Evolutionary conservation across 2,888 invertebrate species (phyloP).

Genomic region (Lasioglossum pauxillum): DNA sequence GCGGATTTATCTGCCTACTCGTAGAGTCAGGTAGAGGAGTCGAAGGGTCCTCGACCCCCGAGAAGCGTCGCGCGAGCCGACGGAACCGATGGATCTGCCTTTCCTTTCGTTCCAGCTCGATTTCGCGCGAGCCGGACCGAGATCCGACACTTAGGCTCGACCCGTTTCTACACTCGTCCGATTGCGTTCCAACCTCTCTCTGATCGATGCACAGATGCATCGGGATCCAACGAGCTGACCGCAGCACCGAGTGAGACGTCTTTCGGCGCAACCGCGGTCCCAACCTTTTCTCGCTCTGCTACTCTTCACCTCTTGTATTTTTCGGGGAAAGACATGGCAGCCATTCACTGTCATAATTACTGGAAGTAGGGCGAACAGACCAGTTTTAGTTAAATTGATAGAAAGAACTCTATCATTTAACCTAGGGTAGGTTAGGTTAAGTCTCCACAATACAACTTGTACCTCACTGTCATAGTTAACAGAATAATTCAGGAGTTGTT

Average conservation of each 20-base stretch:
- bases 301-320: not conserved
- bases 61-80: conserved; percentile 65
- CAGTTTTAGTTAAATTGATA: too few species aligned
- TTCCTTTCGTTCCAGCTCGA: conserved; percentile 49
- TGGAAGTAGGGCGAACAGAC: too few species aligned
- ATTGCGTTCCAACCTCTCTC: not conserved
- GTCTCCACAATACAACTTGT: too few species aligned
- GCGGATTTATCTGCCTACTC: conserved; percentile 79
- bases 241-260: not conserved
- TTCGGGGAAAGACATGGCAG: not conserved
- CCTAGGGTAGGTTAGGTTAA: too few species aligned
- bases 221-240: not conserved
- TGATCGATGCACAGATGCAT: not conserved
- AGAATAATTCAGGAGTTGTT: too few species aligned
- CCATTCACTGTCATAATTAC: too few species aligned
- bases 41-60: conserved; percentile 75
- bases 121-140: conserved; percentile 47
- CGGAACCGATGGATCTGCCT: conserved; percentile 63
- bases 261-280: not conserved
- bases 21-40: conserved; percentile 74
- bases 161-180: conserved; percentile 17
- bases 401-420: too few species aligned
- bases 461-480: too few species aligned
- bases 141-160: conserved; percentile 29
- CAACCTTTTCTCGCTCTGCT: not conserved